Conservation (phyloP, 1,140 invertebrate species). For the Neomicropteryx cornuta region DNA sequence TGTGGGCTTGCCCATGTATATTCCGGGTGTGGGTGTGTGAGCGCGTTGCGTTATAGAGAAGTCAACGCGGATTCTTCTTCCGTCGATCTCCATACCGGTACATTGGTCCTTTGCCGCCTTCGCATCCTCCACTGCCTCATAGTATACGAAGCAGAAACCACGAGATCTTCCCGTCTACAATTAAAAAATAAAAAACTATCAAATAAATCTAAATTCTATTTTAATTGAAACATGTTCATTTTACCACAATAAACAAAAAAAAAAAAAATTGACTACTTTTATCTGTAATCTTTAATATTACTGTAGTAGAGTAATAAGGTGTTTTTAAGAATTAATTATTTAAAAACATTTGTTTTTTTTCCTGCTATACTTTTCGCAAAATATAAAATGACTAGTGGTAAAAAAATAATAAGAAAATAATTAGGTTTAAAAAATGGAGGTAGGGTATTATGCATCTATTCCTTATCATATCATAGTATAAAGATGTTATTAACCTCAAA, state of each 20-base stretch:
- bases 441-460: no score
- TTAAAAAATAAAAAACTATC: slow-evolving; percentile 7
- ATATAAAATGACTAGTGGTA: slow-evolving; percentile 11
- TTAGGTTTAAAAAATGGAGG: no score
- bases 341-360: no score
- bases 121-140: slow-evolving; percentile 79
- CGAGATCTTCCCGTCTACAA: slow-evolving; percentile 80
- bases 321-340: no score
- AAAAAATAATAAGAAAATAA: slow-evolving; percentile 6
- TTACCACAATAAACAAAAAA: not conserved
- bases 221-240: not conserved
- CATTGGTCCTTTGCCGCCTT: slow-evolving; percentile 90
- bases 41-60: slow-evolving; percentile 95
- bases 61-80: slow-evolving; percentile 86
- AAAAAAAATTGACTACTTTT: no score
- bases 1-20: slow-evolving; percentile 94
- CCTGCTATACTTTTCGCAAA: no score
- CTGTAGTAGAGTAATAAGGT: no score
- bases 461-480: no score
- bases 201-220: not conserved
- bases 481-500: no score
- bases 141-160: slow-evolving; percentile 97
- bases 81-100: slow-evolving; percentile 89
- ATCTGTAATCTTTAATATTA: no score
- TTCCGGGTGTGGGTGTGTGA: slow-evolving; percentile 94